Evolutionary conservation across 1,140 invertebrate species (phyloP).

Genomic region (Olivierus martensii): DNA sequence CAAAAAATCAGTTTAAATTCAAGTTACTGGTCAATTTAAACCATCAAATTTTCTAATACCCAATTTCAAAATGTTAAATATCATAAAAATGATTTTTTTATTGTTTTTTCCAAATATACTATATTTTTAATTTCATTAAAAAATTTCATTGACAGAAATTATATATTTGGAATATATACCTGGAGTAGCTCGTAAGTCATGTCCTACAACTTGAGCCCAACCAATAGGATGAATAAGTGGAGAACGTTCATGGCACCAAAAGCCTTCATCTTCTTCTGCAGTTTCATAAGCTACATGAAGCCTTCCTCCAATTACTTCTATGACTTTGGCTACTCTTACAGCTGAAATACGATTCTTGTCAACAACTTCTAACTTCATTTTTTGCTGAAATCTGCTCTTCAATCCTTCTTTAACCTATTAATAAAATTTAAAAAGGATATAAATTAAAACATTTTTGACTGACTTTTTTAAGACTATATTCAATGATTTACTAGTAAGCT

Average conservation of each 20-base stretch:
- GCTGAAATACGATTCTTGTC: conserved; percentile 88
- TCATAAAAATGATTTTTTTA: too few relatives aligned
- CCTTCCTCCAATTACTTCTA: conserved; percentile 79
- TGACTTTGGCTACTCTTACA: conserved; percentile 76
- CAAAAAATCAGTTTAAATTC: too few relatives aligned
- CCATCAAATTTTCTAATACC: too few relatives aligned
- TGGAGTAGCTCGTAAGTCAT: conserved; percentile 64
- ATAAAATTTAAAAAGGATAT: too few relatives aligned
- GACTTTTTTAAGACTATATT: too few relatives aligned
- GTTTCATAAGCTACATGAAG: conserved; percentile 83
- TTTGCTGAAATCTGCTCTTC: conserved; percentile 36
- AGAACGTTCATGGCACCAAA: conserved; percentile 94
- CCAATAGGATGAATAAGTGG: conserved; percentile 88
- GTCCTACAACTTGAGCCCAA: conserved; percentile 71
- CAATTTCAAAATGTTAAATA: too few relatives aligned
- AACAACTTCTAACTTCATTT: conserved; percentile 80
- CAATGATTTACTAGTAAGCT: too few relatives aligned
- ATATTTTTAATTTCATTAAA: too few relatives aligned
- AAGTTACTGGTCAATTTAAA: too few relatives aligned
- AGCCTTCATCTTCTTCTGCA: conserved; percentile 50
- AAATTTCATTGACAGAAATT: neutral
- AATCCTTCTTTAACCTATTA: conserved; percentile 26
- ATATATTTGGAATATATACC: conserved; percentile 25
- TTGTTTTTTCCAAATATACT: too few relatives aligned
- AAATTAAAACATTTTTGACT: too few relatives aligned